Evolutionary conservation across 2,113 vertebrate species (phyloP).

Genomic region (Deroptyus accipitrinus): DNA sequence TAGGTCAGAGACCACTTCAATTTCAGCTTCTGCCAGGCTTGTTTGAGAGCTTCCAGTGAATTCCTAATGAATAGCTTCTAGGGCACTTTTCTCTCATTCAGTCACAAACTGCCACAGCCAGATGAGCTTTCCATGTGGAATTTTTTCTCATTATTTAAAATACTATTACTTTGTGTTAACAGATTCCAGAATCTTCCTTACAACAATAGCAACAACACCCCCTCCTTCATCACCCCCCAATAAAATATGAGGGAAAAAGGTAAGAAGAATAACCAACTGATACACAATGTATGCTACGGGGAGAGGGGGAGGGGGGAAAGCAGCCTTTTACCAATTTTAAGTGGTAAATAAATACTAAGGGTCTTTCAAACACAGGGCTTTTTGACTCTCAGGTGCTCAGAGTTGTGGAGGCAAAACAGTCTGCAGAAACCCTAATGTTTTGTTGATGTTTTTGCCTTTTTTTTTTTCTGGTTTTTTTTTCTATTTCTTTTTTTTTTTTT

Average conservation of each 20-base stretch:
- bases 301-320: not conserved
- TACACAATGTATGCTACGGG: not conserved
- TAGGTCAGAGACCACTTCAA: constrained; percentile 89
- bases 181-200: constrained; percentile 76
- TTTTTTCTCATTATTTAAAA: constrained; percentile 81
- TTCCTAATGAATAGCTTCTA: constrained; percentile 89
- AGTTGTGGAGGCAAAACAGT: constrained; percentile 62
- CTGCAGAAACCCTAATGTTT: constrained; percentile 44
- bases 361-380: constrained; percentile 20
- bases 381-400: constrained; percentile 67
- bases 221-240: not conserved
- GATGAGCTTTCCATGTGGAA: constrained; percentile 82
- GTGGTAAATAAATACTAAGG: constrained; percentile 31
- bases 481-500: not conserved
- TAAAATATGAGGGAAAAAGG: constrained; percentile 16
- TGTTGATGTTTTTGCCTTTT: constrained; percentile 10
- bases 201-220: constrained; percentile 47
- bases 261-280: constrained; percentile 25
- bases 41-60: constrained; percentile 88
- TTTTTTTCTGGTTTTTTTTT: not conserved
- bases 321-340: constrained; percentile 23
- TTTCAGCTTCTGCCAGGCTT: constrained; percentile 88
- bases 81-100: constrained; percentile 85
- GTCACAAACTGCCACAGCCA: constrained; percentile 82
- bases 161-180: constrained; percentile 76